Base-by-base conservation (phyloP, 2,888 invertebrate genomes). In the Monochamus alternatus region DNA sequence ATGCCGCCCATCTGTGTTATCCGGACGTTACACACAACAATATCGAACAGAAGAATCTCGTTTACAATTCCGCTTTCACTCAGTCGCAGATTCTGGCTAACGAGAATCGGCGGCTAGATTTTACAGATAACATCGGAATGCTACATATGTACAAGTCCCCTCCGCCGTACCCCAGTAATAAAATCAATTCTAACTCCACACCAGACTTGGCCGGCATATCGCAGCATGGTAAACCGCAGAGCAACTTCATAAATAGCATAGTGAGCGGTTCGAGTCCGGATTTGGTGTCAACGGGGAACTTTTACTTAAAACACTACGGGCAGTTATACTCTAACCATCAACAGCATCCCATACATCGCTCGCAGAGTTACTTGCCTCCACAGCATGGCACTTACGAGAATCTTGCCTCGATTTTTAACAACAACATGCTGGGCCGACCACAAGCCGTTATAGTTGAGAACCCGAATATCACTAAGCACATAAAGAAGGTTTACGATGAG, bases 121-220 rank as follows among this genome's bases (percentile, higher is more conserved):
- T 69, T 51, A 60, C 69, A 47, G 89, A 90, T 73, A 91, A 91
- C 59, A 86, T 92, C 55, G 92, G 92, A 66, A 90, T 93, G 84
- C 89, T 94, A 30, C 93, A 94, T 85, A 91, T 94, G 5, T 94
- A 93, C 86, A 96, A 96, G 87, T 95, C 96, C 0, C 96, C 97
- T 0, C 96, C 96, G 0, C 96, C 96, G 0, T 96, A 96, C 89
- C 95, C 95, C 0, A 92, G 93, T 0, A 93, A 93, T 84, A 91
- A 94, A 0, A 89, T 94, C n/a, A 94, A 94, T 67, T 96, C 95
- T 8, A 95, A 94, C 82, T 96, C 95, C 0, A 96, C 96, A 0
- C 96, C 96, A 0, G 96, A 96, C 87, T 88, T 97, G 73, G 96
- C 96, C 0, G 93, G 93, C 1, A 93, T 94, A 2, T 92, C 93